Evolutionary conservation across 2,113 vertebrate genomes (phyloP).

Genomic region (Mastomys coucha): DNA sequence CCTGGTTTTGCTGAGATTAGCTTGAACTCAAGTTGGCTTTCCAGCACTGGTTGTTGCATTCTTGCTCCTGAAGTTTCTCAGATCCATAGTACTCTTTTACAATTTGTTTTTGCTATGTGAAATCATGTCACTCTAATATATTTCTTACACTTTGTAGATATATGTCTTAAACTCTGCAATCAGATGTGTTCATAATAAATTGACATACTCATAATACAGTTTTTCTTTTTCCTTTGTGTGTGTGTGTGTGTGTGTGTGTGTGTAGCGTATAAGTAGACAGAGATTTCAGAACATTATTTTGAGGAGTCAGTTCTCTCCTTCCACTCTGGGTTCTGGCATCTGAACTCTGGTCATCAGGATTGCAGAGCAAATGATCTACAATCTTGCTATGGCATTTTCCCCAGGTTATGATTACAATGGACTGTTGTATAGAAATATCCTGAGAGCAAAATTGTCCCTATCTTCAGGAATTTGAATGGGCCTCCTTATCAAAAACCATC

Average conservation of each 20-base stretch:
- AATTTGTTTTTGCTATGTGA: background rate
- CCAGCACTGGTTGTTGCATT: background rate
- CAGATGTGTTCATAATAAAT: background rate
- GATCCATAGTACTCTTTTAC: background rate
- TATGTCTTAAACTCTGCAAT: constrained; percentile 15
- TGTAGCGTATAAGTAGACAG: background rate
- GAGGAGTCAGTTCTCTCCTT: background rate
- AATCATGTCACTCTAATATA: background rate
- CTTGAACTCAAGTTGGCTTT: background rate
- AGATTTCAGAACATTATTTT: background rate
- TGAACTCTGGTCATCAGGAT: background rate
- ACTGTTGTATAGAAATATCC: background rate
- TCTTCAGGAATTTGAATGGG: background rate
- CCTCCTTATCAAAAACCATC: background rate
- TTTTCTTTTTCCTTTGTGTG: background rate
- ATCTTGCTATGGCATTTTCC: background rate
- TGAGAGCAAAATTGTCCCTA: background rate
- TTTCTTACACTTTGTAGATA: background rate
- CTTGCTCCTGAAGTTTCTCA: background rate
- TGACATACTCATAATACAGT: background rate
- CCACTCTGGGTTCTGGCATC: background rate
- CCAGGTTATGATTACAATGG: background rate
- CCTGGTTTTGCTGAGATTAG: background rate
- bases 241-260: background rate
- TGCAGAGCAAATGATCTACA: background rate